These are phyloP conservation scores for Acanthosepion lycidas DNA, from an alignment of 2,888 invertebrate genomes.

Conservation along the genomic window DNA sequence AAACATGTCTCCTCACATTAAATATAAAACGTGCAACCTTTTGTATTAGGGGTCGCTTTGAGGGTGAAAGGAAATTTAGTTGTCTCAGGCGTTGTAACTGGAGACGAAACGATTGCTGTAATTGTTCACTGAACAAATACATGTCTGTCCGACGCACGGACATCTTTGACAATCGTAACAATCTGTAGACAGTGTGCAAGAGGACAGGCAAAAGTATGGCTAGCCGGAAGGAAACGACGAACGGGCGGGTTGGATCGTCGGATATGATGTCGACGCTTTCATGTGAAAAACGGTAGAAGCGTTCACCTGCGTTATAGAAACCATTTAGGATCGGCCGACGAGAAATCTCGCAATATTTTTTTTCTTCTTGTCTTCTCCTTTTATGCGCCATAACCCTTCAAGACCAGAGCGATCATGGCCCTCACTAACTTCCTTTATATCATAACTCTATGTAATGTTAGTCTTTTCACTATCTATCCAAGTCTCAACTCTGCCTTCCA, in stretches of 20 bases:
- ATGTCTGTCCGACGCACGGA: background rate
- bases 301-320: background rate
- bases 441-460: too few species aligned
- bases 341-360: background rate
- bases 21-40: background rate
- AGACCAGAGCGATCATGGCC: too few species aligned
- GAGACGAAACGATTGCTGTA: background rate
- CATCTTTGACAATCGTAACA: background rate
- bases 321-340: background rate
- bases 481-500: too few species aligned
- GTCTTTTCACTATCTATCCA: too few species aligned
- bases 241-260: background rate
- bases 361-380: background rate
- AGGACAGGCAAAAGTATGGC: background rate
- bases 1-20: background rate
- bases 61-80: slow-evolving; percentile 1
- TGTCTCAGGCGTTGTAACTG: background rate
- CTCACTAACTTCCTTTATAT: too few species aligned
- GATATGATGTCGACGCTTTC: background rate
- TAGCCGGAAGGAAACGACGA: background rate
- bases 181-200: background rate
- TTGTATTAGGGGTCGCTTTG: slow-evolving; percentile 14
- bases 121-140: background rate
- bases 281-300: background rate
- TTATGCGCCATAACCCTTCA: too few species aligned